Percentiles rank a stretch among this genome's conserved stretches.
phyloP scores from a whole-genome alignment of 1,140 invertebrate species.

The Drosophila parabipectinata region DNA sequence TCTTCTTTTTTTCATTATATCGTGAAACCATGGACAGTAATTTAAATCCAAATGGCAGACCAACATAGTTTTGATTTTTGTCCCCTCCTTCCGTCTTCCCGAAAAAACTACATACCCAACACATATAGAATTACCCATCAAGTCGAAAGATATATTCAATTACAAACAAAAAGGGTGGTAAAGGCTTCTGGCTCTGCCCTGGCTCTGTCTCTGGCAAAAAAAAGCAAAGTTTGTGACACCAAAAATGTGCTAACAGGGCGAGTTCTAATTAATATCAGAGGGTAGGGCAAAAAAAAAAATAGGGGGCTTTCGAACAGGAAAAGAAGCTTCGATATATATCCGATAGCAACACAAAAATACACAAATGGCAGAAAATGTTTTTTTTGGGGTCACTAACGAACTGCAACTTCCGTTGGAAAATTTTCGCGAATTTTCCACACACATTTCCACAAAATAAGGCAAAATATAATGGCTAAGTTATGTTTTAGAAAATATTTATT shows the following conservation, averaged over 20 bases:
- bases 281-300: neutral
- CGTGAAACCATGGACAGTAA: slow-evolving; percentile 25
- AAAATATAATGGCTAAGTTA: no score
- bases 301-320: neutral
- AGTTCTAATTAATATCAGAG: slow-evolving; percentile 26
- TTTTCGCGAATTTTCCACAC: neutral
- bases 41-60: slow-evolving; percentile 61
- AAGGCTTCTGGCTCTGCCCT: neutral
- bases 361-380: neutral
- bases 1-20: slow-evolving; percentile 27
- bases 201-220: no score
- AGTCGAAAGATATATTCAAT: slow-evolving; percentile 41
- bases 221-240: slow-evolving; percentile 23
- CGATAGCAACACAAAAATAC: slow-evolving; percentile 15
- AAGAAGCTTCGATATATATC: slow-evolving; percentile 10
- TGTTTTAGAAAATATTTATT: no score
- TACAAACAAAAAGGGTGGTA: slow-evolving; percentile 7
- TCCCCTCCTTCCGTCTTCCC: neutral
- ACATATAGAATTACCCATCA: slow-evolving; percentile 2
- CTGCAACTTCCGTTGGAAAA: no score
- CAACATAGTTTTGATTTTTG: slow-evolving; percentile 21
- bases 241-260: slow-evolving; percentile 39
- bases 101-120: slow-evolving; percentile 15
- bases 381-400: neutral
- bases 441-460: neutral